A percentile compares a stretch with the other conserved stretches of the same genome.
These are phyloP conservation scores for Drosophila biarmipes DNA, from an alignment of 1,140 invertebrate genomes.

Conservation along the genomic window DNA sequence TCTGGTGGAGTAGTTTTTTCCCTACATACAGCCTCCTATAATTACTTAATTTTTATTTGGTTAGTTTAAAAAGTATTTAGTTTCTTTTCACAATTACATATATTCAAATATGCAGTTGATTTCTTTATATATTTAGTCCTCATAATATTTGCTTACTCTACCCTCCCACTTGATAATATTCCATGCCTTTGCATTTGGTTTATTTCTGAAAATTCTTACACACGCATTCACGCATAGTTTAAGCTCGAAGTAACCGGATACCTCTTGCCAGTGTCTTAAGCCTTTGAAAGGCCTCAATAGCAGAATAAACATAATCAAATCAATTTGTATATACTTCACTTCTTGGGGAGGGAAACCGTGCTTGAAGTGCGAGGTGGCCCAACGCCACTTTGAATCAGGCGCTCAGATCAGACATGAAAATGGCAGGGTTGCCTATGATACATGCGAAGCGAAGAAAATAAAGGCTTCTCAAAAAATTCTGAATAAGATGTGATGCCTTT, in stretches of 20 bases:
- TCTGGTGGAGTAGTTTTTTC: constrained; percentile 3
- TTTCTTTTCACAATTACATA: background rate
- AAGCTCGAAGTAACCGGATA: constrained; percentile 11
- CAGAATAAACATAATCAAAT: constrained; percentile 6
- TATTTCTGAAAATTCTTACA: background rate
- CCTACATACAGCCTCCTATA: too few relatives aligned
- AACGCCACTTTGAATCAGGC: background rate
- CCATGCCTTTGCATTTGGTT: background rate
- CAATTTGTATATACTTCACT: background rate
- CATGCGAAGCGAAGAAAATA: background rate
- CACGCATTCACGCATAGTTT: constrained; percentile 6
- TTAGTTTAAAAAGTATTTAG: background rate
- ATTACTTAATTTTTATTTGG: background rate
- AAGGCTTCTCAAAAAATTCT: background rate
- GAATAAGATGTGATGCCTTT: background rate
- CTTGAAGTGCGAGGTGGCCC: too few relatives aligned
- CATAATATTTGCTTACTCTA: too few relatives aligned
- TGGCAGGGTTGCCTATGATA: background rate
- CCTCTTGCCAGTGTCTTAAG: constrained; percentile 41
- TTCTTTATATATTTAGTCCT: background rate
- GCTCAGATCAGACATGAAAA: background rate
- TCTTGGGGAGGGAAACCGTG: background rate
- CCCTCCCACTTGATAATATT: background rate
- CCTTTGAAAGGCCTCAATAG: constrained; percentile 5
- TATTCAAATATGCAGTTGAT: background rate